Base-by-base conservation (phyloP, 2,888 invertebrate species). In the Tupiocoris notatus region DNA sequence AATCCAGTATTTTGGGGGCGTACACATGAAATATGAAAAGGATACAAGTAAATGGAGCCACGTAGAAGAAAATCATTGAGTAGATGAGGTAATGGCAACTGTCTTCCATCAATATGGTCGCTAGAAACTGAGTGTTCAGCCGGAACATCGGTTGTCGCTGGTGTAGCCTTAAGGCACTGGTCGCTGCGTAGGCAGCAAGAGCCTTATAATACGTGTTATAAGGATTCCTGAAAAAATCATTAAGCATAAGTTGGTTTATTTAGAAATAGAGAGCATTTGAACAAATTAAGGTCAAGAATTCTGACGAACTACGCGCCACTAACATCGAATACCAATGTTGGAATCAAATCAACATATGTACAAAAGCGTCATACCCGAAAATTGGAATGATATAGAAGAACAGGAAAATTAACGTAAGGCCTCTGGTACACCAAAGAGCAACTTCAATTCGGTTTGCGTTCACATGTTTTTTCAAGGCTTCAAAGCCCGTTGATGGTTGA, bases 21-120 rank as follows among this genome's bases (percentile, higher is more conserved):
- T n/a, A n/a, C n/a, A n/a, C n/a, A n/a, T n/a, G n/a, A n/a, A n/a
- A n/a, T n/a, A n/a, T n/a, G n/a, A n/a, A 88, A 91, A 91, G 91
- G 91, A 91, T 93, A 95, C 95, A 87, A 80, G 96, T 90, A 71
- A 95, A 90, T 23, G 98, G 96, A 76, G 91, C 87, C 54, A 92
- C 92, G 84, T 93, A 95, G 82, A 98, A 88, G 85, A 99, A 99
- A 83, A 98, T 94, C 81, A 97, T 86, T 63, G 96, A 95, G 85
- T 93, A 99, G 86, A 98, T 91, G 80, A 99, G 87, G 83, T 99
- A 99, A 84, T 99, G 99, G 79, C 95, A 96, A 81, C 96, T 96
- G 85, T 95, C 95, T 85, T 99, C 98, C 22, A 91, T 84, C 81
- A 95, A 87, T 80, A 98, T 86, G 68, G 88, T 86, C 6, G 89